Evolutionary conservation across 2,888 invertebrate genomes (phyloP), one percentile per base, ranked within the genome.

Genomic region (Oegoconia quadripuncta): DNA sequence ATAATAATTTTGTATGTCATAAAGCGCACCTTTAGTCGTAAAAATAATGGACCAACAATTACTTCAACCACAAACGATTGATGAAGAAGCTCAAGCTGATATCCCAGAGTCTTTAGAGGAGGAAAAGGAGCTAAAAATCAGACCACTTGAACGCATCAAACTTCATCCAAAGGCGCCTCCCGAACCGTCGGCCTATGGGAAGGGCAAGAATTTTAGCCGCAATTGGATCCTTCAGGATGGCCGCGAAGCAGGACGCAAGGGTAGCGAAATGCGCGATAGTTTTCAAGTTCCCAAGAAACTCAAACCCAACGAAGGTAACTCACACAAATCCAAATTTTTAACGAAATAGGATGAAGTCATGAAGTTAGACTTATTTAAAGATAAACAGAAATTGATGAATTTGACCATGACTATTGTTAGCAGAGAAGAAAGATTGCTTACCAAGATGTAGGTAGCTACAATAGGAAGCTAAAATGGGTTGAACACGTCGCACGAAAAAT

Each of bases 141-240:
- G 69, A 52, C 70, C 78, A 1, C 56, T 75, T 6, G 84, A 87
- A 36, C 71, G 83, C 17, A 69, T 84, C 33, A 80, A 64, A 31
- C 73, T 72, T 3, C 48, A 81, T 37, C 81, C 84, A 6, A 83
- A 84, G 63, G 76, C 57, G 27, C 86, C 86, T 1, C 51, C 78
- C 32, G 87, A 86, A 57, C 73, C 75, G 6, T 77, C 83, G 16
- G 63, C 74, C 1, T 83, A 84, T 51, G 80, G 77, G 0, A 84
- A 69, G 63, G 72, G 72, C 11, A 77, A 76, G 42, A 74, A 73
- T 31, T 83, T 58, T 34, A 87, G 87, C 42, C 69, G 82, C 16
- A 66, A 73, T 1, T 87, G 87, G 87, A 87, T 87, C 34, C 59
- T 87, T 31, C 81, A 83, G 41, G 87, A 87, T 55, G 86, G 84